Base-by-base conservation (phyloP, 1,140 invertebrate genomes). In the Globodera ellingtonae region DNA sequence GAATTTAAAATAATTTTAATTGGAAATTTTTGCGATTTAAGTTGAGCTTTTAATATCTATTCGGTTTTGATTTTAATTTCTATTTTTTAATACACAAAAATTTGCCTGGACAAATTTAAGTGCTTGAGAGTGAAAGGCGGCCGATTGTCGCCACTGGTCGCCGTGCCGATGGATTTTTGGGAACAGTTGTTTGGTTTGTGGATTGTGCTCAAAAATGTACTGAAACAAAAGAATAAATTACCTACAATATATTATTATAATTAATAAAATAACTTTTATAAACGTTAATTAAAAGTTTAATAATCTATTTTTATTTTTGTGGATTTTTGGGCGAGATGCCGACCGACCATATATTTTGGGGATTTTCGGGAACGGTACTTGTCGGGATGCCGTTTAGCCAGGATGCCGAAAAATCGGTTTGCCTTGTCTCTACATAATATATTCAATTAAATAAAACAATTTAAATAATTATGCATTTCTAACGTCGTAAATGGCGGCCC, bases 141-240 rank as follows among this genome's bases (percentile, higher is more conserved):
- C 78, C 10, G 79, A 82, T 46, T 88, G 78, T 72, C 80, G 84
- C 83, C 85, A 88, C 13, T 79, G 62, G 18, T 81, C 87, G 59
- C 86, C 87, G 75, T 88, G 86, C 24, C 72, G 82, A 73, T 86
- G 84, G 74, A 88, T 86, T n/a, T 79, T 80, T 5, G 88, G 87
- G 78, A 88, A 88, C 18, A 88, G 72, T 71, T 81, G 65, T 72
- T 89, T 88, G 50, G 87, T 79, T 46, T 88, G 82, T 1, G 87
- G 87, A 62, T 87, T 88, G 50, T 84, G 78, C 10, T 88, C 82
- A 66, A 88, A 88, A 73, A 88, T 88, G 73, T 89, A 88, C 75
- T 77, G 48, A 3, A 77, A 77, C 67, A n/a, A 48, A 59, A 59
- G 0, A 67, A 67, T 24, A 84, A n/a, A n/a, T n/a, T 35, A 35